Evolutionary conservation across 2,113 vertebrate species (phyloP).

Genomic region (Paralichthys olivaceus): DNA sequence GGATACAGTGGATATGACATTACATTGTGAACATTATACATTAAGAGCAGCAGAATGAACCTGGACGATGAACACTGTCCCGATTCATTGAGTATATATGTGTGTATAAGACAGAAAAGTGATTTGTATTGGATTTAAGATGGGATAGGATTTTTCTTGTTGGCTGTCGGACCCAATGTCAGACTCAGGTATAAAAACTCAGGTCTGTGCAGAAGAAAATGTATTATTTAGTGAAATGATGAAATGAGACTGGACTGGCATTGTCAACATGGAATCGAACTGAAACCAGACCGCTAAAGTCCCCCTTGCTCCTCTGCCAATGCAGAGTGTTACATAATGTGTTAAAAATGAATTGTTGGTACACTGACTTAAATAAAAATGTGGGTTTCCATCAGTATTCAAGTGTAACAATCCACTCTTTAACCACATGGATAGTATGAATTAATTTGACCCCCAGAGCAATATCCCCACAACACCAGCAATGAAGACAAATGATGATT

Average conservation of each 20-base stretch:
- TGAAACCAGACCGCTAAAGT: neutral
- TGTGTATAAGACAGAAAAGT: neutral
- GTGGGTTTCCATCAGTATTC: slow-evolving; percentile 33
- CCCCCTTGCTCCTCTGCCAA: no score
- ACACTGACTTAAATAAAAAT: neutral
- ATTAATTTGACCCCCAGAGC: slow-evolving; percentile 63
- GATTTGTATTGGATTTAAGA: slow-evolving; percentile 14
- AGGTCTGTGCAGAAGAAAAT: slow-evolving; percentile 23
- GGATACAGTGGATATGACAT: neutral
- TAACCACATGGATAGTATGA: slow-evolving; percentile 49
- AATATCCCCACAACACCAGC: slow-evolving; percentile 51
- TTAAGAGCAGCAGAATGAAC: no score
- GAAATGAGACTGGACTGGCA: slow-evolving; percentile 7
- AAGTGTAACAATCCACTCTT: slow-evolving; percentile 25
- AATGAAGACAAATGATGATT: slow-evolving; percentile 72
- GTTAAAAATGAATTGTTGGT: slow-evolving; percentile 8
- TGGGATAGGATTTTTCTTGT: neutral
- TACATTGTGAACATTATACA: neutral
- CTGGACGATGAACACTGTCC: neutral
- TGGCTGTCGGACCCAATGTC: neutral
- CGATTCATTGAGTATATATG: neutral
- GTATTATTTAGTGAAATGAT: slow-evolving; percentile 40
- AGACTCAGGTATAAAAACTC: neutral
- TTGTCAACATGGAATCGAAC: slow-evolving; percentile 9
- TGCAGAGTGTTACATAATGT: neutral